These are phyloP conservation scores for Saguinus midas DNA, from an alignment of 2,113 vertebrate species.

Conservation along the genomic window DNA sequence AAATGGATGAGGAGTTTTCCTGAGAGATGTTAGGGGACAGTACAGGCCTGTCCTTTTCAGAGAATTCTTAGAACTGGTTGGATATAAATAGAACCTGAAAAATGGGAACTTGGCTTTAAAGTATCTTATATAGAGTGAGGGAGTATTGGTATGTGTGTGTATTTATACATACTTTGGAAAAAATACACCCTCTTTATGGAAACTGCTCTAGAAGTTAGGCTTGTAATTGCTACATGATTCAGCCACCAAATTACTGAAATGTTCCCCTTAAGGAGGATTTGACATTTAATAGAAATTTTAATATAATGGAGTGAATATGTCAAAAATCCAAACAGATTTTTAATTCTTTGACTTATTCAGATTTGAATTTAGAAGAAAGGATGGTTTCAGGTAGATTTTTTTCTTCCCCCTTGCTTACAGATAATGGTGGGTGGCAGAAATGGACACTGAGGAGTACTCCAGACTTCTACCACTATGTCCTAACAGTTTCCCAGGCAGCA, in stretches of 20 bases:
- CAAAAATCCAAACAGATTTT: conserved; percentile 50
- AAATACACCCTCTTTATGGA: conserved; percentile 44
- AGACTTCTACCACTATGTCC: not conserved
- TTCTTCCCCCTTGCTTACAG: not conserved
- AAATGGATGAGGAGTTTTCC: not conserved
- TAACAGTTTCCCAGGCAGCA: not conserved
- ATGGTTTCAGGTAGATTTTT: not conserved
- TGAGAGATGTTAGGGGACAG: conserved; percentile 7
- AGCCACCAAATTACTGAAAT: conserved; percentile 49
- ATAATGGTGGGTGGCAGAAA: not conserved
- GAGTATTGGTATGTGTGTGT: conserved; percentile 4
- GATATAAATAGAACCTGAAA: conserved; percentile 59
- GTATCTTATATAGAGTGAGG: conserved; percentile 17
- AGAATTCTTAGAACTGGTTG: conserved; percentile 47
- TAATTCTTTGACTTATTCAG: conserved; percentile 22
- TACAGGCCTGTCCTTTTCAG: conserved; percentile 25
- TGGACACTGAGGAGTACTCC: not conserved
- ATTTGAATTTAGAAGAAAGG: conserved; percentile 48
- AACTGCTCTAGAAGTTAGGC: conserved; percentile 47
- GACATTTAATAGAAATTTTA: conserved; percentile 59
- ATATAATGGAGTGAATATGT: conserved; percentile 46
- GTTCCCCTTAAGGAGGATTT: conserved; percentile 30
- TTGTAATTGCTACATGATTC: conserved; percentile 55
- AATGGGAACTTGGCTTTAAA: conserved; percentile 41
- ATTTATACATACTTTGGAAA: conserved; percentile 53